Evolutionary conservation across 2,113 vertebrate genomes (phyloP).

Genomic region (Axis porcinus): DNA sequence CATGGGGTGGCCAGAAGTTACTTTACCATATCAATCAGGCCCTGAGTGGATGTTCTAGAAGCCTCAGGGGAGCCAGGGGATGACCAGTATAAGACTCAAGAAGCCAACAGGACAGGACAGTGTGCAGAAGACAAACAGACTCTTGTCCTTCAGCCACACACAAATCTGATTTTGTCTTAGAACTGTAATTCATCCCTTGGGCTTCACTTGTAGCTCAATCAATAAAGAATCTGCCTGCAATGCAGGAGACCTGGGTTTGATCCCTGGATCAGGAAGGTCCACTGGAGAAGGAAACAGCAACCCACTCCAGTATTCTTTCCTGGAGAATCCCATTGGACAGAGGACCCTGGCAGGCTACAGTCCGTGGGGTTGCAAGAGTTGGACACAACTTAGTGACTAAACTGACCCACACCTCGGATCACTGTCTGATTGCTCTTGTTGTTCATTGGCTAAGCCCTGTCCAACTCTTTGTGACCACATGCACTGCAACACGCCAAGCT

Average conservation of each 20-base stretch:
- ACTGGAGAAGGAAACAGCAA: background rate
- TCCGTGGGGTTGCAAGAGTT: background rate
- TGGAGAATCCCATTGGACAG: background rate
- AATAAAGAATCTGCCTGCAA: background rate
- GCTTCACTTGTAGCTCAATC: background rate
- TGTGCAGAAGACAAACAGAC: background rate
- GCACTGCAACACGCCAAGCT: background rate
- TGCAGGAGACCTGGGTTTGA: background rate
- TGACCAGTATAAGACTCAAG: background rate
- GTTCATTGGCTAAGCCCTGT: background rate
- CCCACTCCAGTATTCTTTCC: background rate
- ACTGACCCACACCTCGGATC: background rate
- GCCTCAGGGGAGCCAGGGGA: background rate
- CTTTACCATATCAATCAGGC: background rate
- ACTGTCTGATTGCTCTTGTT: background rate
- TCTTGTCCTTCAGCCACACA: background rate
- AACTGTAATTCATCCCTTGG: background rate
- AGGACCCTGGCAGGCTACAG: background rate
- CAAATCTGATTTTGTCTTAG: background rate
- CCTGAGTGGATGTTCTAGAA: background rate
- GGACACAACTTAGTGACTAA: background rate
- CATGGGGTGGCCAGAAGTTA: background rate
- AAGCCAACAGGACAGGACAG: background rate
- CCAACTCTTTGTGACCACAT: background rate
- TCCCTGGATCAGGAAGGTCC: background rate